These are phyloP conservation scores for Eudemis profundana DNA, from an alignment of 2,888 invertebrate species.

Conservation along the genomic window DNA sequence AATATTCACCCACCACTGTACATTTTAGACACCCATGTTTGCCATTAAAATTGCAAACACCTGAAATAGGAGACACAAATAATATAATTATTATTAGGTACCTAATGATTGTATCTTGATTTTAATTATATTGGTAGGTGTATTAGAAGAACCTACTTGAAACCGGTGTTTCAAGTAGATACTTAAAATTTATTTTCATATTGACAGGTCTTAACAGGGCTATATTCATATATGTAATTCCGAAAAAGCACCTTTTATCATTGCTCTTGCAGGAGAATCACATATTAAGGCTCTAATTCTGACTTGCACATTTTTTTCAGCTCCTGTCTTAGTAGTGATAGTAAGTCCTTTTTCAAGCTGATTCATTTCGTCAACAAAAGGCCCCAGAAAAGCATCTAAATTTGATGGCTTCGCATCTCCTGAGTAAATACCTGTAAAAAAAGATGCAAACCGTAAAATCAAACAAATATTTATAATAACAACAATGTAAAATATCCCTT, in stretches of 20 bases:
- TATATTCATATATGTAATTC: not conserved
- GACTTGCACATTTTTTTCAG: slow-evolving; percentile 6
- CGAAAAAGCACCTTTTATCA: slow-evolving; percentile 10
- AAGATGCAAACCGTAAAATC: too few species aligned
- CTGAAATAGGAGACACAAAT: slow-evolving; percentile 46
- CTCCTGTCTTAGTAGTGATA: not conserved
- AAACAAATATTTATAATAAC: not conserved
- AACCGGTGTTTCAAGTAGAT: too few species aligned
- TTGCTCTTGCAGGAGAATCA: slow-evolving; percentile 18
- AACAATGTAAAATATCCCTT: too few species aligned
- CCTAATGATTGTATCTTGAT: not conserved
- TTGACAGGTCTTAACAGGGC: too few species aligned
- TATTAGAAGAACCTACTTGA: too few species aligned
- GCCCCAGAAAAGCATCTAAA: slow-evolving; percentile 4
- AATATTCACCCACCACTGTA: slow-evolving; percentile 46
- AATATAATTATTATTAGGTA: slow-evolving; percentile 14
- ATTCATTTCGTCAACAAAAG: slow-evolving; percentile 12
- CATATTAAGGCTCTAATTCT: slow-evolving; percentile 5
- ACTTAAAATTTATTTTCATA: too few species aligned
- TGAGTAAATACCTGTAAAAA: not conserved
- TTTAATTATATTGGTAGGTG: not conserved
- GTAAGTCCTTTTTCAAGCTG: slow-evolving; percentile 8
- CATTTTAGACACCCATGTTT: slow-evolving; percentile 49
- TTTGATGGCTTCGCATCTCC: slow-evolving; percentile 6
- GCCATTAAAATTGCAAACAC: too few species aligned